phyloP scores from a whole-genome alignment of 2,113 vertebrate species.

The Saimiri boliviensis region DNA sequence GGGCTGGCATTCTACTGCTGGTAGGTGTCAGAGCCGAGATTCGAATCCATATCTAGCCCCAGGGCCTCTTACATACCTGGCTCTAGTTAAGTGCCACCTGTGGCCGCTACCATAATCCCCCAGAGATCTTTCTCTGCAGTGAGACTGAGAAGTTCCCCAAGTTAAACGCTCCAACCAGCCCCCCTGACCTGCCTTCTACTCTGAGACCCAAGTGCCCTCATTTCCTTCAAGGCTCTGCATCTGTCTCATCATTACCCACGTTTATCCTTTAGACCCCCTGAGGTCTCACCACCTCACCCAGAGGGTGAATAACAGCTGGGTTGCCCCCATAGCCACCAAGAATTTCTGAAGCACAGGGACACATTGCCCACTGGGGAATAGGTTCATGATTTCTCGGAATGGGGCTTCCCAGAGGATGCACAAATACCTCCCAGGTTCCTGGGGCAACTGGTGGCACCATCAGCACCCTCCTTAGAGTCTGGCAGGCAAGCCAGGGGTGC shows the following conservation, averaged over 20 bases:
- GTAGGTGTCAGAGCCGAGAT: background rate
- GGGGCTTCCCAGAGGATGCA: background rate
- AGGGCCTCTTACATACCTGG: background rate
- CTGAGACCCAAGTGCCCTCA: background rate
- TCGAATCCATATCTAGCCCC: background rate
- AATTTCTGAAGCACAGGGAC: background rate
- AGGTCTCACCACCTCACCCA: background rate
- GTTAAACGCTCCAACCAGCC: background rate
- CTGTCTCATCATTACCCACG: background rate
- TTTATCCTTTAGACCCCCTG: background rate
- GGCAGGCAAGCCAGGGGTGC: background rate
- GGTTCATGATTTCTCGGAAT: background rate
- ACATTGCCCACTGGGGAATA: background rate
- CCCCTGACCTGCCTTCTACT: background rate
- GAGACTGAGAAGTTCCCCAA: background rate
- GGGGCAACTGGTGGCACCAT: background rate
- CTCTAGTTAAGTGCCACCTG: constrained; percentile 51
- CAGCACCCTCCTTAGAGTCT: background rate
- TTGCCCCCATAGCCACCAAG: background rate
- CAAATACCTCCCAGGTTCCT: background rate
- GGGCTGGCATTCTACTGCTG: background rate
- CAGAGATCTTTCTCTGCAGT: background rate
- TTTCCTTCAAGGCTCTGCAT: background rate
- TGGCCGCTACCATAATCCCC: background rate
- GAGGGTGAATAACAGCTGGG: background rate